Base-by-base conservation (phyloP, 2,888 invertebrate species). In the Candidula unifasciata region DNA sequence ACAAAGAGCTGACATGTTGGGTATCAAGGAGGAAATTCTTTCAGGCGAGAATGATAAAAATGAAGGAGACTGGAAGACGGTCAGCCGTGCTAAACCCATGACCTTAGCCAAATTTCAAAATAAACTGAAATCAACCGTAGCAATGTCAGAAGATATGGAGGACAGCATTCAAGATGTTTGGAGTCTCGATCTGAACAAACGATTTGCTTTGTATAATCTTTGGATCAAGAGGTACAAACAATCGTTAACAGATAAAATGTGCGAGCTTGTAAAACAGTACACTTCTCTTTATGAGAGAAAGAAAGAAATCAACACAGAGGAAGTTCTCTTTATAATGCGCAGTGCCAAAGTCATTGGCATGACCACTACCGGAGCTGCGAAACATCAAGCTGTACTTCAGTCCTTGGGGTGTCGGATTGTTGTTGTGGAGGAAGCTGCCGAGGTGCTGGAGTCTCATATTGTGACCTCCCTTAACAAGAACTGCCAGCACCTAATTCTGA, bases 391-490 rank as follows among this genome's bases (percentile, higher is more conserved):
- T 8, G 73, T 92, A 0, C 85, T 94, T 3, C 88, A 89, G 78
- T 81, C 86, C 18, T 88, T 94, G 18, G 87, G 91, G 6, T 94
- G 94, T 35, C 89, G 89, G 33, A 93, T 94, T 60, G 91, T 95
- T n/a, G 92, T 95, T 27, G 96, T 97, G 0, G 97, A 98, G 93
- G 97, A 98, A 94, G 97, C 97, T 0, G 97, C 97, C 0, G 97
- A 87, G 77, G 87, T 86, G 0, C 93, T 97, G 66, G 97, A 97
- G 92, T 95, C 96, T 0, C 97, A 97, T 91, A 95, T 97, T 21
- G 94, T 97, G 0, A 96, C 96, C 0, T 96, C 97, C 0, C 94
- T 97, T 30, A 96, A 96, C 0, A 93, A 95, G 37, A 93, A 95
- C 78, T 96, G 96, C 86, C 94, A 97, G 91, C 97, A 97, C 92